These are phyloP conservation scores for Acropternis orthonyx DNA, from an alignment of 2,797 vertebrate genomes.

Conservation along the genomic window DNA sequence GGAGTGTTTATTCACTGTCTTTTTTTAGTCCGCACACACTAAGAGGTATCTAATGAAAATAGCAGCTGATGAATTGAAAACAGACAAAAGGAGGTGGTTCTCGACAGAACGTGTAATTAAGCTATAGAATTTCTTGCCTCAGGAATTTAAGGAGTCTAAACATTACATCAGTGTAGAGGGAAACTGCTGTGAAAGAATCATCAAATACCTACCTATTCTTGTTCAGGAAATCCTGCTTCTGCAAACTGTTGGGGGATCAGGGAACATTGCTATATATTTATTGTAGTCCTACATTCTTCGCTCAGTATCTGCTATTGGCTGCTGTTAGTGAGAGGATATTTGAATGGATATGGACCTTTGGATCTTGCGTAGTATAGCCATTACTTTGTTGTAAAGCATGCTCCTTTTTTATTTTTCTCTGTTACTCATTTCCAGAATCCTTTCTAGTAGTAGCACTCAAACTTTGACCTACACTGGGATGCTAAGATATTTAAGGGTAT, in stretches of 20 bases:
- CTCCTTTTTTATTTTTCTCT: background rate
- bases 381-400: background rate
- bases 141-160: slow-evolving; percentile 42
- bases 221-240: slow-evolving; percentile 37
- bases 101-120: background rate
- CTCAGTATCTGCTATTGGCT: background rate
- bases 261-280: background rate
- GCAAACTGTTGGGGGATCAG: background rate
- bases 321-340: background rate
- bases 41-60: slow-evolving; percentile 30
- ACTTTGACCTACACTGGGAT: background rate
- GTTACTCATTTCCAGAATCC: background rate
- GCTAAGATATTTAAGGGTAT: background rate
- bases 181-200: background rate
- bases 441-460: background rate
- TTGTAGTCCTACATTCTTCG: background rate
- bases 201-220: slow-evolving; percentile 33
- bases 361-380: background rate
- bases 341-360: background rate
- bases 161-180: slow-evolving; percentile 10
- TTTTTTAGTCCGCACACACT: background rate
- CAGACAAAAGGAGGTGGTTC: slow-evolving; percentile 41
- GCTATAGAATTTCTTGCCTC: slow-evolving; percentile 48
- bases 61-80: slow-evolving; percentile 48
- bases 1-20: slow-evolving; percentile 8